phyloP scores from a whole-genome alignment of 2,113 vertebrate genomes.

The Calonectris borealis region DNA sequence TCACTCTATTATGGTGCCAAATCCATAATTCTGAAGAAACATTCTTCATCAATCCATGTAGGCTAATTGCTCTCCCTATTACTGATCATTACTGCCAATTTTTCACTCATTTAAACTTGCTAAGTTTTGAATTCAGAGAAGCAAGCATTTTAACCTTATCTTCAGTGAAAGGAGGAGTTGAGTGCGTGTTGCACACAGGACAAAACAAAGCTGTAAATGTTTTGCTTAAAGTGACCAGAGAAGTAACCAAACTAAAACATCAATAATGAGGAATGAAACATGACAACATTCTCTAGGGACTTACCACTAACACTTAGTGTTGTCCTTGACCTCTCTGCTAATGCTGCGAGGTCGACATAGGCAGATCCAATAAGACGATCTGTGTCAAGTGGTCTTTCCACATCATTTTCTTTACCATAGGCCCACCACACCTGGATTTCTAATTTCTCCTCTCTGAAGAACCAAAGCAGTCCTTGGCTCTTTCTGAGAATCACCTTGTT shows the following conservation, averaged over 20 bases:
- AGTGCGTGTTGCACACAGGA: neutral
- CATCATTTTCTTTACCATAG: slow-evolving; percentile 76
- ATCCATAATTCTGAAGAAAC: neutral
- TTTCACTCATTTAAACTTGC: neutral
- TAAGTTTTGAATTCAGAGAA: neutral
- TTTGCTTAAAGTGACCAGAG: neutral
- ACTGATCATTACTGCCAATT: neutral
- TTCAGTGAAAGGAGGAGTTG: neutral
- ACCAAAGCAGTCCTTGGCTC: slow-evolving; percentile 86
- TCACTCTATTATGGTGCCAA: neutral
- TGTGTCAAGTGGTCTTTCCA: slow-evolving; percentile 81
- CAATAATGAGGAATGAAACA: neutral
- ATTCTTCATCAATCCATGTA: neutral
- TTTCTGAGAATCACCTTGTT: slow-evolving; percentile 72
- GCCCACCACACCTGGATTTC: slow-evolving; percentile 94
- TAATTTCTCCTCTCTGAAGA: slow-evolving; percentile 88
- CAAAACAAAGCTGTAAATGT: neutral
- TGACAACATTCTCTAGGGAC: neutral
- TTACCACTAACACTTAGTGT: slow-evolving; percentile 85
- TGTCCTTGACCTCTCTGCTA: slow-evolving; percentile 70
- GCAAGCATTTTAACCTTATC: neutral
- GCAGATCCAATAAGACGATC: slow-evolving; percentile 92
- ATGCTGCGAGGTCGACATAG: slow-evolving; percentile 81
- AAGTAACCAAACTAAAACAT: neutral
- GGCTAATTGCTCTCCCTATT: neutral